phyloP scores from a whole-genome alignment of 2,797 vertebrate genomes.

The Enteromius anoplus region DNA sequence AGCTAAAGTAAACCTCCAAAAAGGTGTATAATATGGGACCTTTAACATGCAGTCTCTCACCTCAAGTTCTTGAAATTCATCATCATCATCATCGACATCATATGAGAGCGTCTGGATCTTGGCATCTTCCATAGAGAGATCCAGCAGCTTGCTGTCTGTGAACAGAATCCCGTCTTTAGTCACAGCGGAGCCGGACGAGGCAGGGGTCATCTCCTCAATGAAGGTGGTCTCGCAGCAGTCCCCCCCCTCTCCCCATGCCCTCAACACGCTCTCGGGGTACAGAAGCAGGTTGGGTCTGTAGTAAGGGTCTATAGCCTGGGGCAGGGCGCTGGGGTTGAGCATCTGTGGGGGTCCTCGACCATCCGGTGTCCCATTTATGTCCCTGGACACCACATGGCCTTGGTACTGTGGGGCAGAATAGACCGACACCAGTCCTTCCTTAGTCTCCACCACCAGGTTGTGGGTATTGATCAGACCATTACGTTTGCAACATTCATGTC shows the following conservation, averaged over 20 bases:
- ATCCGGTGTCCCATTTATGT: conserved; percentile 64
- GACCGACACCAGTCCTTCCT: conserved; percentile 81
- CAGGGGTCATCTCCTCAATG: conserved; percentile 82
- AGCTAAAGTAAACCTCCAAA: too few species aligned
- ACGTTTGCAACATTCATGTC: conserved; percentile 71
- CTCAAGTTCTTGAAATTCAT: conserved; percentile 93
- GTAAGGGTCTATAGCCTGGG: conserved; percentile 79
- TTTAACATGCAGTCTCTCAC: conserved; percentile 70
- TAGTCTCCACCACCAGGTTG: conserved; percentile 79
- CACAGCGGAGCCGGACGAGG: conserved; percentile 46
- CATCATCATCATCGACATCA: conserved; percentile 88
- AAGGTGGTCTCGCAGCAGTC: conserved; percentile 95
- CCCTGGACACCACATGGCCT: conserved; percentile 71
- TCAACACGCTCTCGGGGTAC: conserved; percentile 83
- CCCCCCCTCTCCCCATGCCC: conserved; percentile 79
- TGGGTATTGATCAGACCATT: conserved; percentile 89
- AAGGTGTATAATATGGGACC: too few species aligned
- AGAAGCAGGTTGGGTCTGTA: conserved; percentile 86
- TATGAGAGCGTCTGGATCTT: conserved; percentile 92
- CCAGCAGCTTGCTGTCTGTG: conserved; percentile 83
- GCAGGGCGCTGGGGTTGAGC: conserved; percentile 85
- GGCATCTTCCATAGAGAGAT: conserved; percentile 82
- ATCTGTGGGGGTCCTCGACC: conserved; percentile 77
- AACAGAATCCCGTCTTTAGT: conserved; percentile 83
- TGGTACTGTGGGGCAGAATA: conserved; percentile 87